Percentiles rank a stretch among this genome's conserved stretches.
Evolutionary conservation across 2,888 invertebrate genomes (phyloP).

Genomic region (Drosophila picticornis): DNA sequence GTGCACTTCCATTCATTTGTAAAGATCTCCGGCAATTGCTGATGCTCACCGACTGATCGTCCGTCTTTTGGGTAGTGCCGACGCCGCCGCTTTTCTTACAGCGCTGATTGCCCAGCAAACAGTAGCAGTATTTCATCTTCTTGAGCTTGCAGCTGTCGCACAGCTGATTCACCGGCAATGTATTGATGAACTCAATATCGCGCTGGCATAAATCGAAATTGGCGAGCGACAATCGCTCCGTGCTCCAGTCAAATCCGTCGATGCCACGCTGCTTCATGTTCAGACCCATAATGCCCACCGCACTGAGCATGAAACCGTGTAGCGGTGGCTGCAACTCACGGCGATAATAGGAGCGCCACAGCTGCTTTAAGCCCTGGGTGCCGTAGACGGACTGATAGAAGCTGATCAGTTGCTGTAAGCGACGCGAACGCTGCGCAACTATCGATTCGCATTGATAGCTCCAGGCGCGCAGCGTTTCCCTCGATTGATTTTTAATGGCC

Average conservation of each 20-base stretch:
- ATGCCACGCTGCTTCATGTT: slow-evolving; percentile 83
- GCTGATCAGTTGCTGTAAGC: slow-evolving; percentile 88
- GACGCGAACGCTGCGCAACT: slow-evolving; percentile 87
- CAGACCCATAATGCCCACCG: slow-evolving; percentile 86
- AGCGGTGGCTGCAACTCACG: slow-evolving; percentile 85
- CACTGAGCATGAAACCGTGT: slow-evolving; percentile 87
- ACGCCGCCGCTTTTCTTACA: slow-evolving; percentile 61
- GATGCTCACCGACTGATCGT: slow-evolving; percentile 80
- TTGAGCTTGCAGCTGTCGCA: slow-evolving; percentile 77
- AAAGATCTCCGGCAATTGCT: slow-evolving; percentile 84
- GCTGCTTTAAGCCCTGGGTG: slow-evolving; percentile 87
- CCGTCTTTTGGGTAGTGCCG: slow-evolving; percentile 2
- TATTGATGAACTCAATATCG: slow-evolving; percentile 87
- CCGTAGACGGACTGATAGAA: slow-evolving; percentile 89
- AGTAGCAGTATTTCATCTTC: slow-evolving; percentile 82
- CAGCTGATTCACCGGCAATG: slow-evolving; percentile 86
- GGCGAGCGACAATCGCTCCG: slow-evolving; percentile 87
- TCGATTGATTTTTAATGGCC: slow-evolving; percentile 85
- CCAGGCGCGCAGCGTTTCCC: slow-evolving; percentile 86
- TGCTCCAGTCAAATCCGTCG: slow-evolving; percentile 88
- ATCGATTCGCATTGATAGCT: slow-evolving; percentile 87
- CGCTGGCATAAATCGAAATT: slow-evolving; percentile 87
- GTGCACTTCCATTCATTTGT: slow-evolving; percentile 33
- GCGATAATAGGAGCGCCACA: slow-evolving; percentile 84
- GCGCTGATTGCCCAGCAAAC: slow-evolving; percentile 73